These are phyloP conservation scores for Pseudomyrmex gracilis DNA, from an alignment of 1,140 invertebrate species.

Conservation along the genomic window DNA sequence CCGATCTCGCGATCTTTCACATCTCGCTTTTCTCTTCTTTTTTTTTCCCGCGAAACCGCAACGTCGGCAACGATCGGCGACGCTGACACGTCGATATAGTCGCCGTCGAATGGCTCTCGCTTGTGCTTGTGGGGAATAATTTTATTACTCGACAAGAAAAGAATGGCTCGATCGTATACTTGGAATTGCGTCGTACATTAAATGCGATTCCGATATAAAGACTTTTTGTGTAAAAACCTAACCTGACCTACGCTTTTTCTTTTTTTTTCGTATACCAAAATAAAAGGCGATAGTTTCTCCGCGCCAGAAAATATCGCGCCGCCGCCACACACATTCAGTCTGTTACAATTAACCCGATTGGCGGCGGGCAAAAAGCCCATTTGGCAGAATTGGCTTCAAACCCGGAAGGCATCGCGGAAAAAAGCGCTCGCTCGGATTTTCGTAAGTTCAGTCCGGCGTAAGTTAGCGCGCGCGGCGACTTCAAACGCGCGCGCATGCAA, in stretches of 20 bases:
- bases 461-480: background rate
- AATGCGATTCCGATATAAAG: background rate
- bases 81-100: constrained; percentile 32
- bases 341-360: constrained; percentile 32
- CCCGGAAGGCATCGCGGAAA: background rate
- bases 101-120: background rate
- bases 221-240: background rate
- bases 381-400: constrained; percentile 34
- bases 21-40: background rate
- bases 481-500: background rate
- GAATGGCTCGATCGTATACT: background rate
- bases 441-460: background rate
- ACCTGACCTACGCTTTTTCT: background rate
- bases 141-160: constrained; percentile 28
- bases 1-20: no score
- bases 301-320: background rate
- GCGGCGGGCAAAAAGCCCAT: constrained; percentile 5
- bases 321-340: background rate
- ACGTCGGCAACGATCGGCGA: constrained; percentile 28
- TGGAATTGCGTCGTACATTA: background rate
- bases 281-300: background rate
- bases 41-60: background rate
- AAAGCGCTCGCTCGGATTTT: constrained; percentile 19
- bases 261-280: background rate
- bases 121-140: constrained; percentile 23